Percentiles rank a stretch among this genome's conserved stretches.
Conservation (phyloP, 2,797 vertebrate species). For the Bovichtus diacanthus region DNA sequence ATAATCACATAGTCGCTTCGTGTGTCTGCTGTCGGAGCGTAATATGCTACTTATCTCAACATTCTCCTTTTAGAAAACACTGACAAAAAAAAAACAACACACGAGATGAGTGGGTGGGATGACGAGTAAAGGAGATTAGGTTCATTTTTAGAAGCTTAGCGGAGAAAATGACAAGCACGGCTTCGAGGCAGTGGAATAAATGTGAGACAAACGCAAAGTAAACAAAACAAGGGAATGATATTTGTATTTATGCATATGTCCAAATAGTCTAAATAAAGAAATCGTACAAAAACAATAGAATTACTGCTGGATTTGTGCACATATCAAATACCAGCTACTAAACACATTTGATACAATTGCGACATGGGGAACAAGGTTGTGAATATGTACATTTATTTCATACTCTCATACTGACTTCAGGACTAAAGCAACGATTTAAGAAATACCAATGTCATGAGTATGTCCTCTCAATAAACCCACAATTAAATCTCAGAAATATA, state of each 20-base stretch:
- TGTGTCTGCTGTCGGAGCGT: conserved; percentile 24
- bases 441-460: not conserved
- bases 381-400: conserved; percentile 11
- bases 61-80: conserved; percentile 19
- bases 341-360: conserved; percentile 39
- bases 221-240: conserved; percentile 50
- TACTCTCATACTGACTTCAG: not conserved
- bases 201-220: conserved; percentile 33
- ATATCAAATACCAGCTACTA: conserved; percentile 45
- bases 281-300: conserved; percentile 60
- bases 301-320: conserved; percentile 49
- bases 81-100: too few relatives aligned
- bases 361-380: conserved; percentile 6
- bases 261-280: conserved; percentile 50
- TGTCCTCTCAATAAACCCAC: not conserved
- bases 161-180: conserved; percentile 37
- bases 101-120: conserved; percentile 45
- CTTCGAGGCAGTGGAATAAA: conserved; percentile 47
- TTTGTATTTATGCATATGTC: conserved; percentile 52
- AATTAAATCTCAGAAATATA: not conserved
- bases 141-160: conserved; percentile 65
- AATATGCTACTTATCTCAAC: conserved; percentile 47
- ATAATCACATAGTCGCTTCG: conserved; percentile 52
- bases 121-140: conserved; percentile 54
- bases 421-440: conserved; percentile 1